Base-by-base conservation (phyloP, 2,888 invertebrate species). In the Candidula unifasciata region DNA sequence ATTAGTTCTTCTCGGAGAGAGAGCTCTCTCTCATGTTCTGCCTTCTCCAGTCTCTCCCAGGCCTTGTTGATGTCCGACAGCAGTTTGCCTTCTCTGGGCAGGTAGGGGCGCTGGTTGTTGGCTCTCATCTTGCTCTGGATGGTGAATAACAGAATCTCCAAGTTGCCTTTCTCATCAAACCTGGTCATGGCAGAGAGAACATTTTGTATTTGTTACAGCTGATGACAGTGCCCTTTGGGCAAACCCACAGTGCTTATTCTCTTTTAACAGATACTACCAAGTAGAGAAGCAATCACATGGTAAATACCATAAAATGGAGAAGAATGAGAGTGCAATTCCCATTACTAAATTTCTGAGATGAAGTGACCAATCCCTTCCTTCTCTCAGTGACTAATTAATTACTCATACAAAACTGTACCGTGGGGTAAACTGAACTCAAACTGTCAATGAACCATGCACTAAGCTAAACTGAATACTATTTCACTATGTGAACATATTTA, bases 1-100 rank as follows among this genome's bases (percentile, higher is more conserved):
- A 99, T 99, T 80, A 99, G 95, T 94, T 99, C 99, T 94, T 99
- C 99, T 64, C 99, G 95, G 54, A 99, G 95, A 0, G 99, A 99
- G 89, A 99, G 95, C 94, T 99, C 99, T 8, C 99, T 95, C 93
- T 99, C 99, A 94, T 99, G 99, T 94, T 99, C 99, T 1, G 99
- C 96, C 94, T 99, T 99, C 95, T 99, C 99, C 44, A 99, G 95
- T 0, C 97, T 95, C 94, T 99, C 99, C 99, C 99, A 99, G 44
- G 99, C 99, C 93, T 98, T 97, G 95, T 99, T 99, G 93, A 99
- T 99, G 94, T 99, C 99, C 66, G 98, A 97, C 92, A 99, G 98
- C 96, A 99, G 97, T 94, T 97, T 97, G 82, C 99, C 99, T 94
- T 99, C 99, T 89, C 96, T 96, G 0, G 99, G 99, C 18, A 97